Evolutionary conservation across 2,888 invertebrate genomes (phyloP).

Genomic region (Stomorhina lunata): DNA sequence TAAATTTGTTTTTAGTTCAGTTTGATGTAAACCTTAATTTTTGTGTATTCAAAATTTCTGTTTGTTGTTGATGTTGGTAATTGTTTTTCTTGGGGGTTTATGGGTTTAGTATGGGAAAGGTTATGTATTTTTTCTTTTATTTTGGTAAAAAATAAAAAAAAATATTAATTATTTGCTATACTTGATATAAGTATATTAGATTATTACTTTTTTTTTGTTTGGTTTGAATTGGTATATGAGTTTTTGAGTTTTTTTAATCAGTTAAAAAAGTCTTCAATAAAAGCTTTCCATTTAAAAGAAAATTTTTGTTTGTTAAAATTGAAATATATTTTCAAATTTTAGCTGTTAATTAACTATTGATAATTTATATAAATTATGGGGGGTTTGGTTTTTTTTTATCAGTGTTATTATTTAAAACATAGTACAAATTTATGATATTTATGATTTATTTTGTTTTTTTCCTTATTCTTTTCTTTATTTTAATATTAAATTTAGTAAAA

Average conservation of each 20-base stretch:
- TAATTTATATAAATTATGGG: slow-evolving; percentile 54
- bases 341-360: slow-evolving; percentile 66
- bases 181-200: slow-evolving; percentile 25
- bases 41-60: slow-evolving; percentile 32
- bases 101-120: not conserved
- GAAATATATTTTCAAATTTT: slow-evolving; percentile 55
- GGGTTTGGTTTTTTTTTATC: not conserved
- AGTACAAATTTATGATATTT: slow-evolving; percentile 57
- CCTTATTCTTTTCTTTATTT: not conserved
- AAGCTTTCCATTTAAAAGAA: slow-evolving; percentile 75
- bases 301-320: slow-evolving; percentile 60
- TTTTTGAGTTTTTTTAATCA: slow-evolving; percentile 35
- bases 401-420: slow-evolving; percentile 42
- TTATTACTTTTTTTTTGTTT: slow-evolving; percentile 50
- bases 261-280: slow-evolving; percentile 70
- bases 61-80: slow-evolving; percentile 6
- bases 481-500: slow-evolving; percentile 55
- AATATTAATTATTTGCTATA: slow-evolving; percentile 27
- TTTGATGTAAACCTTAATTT: no score
- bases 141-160: slow-evolving; percentile 34
- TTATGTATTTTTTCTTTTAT: slow-evolving; percentile 11
- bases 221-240: slow-evolving; percentile 2
- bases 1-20: no score
- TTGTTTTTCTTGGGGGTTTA: no score
- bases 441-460: slow-evolving; percentile 28